Percentiles rank a stretch among this genome's conserved stretches.
These are phyloP conservation scores for Pseudopodoces humilis DNA, from an alignment of 2,113 vertebrate species.

Conservation along the genomic window DNA sequence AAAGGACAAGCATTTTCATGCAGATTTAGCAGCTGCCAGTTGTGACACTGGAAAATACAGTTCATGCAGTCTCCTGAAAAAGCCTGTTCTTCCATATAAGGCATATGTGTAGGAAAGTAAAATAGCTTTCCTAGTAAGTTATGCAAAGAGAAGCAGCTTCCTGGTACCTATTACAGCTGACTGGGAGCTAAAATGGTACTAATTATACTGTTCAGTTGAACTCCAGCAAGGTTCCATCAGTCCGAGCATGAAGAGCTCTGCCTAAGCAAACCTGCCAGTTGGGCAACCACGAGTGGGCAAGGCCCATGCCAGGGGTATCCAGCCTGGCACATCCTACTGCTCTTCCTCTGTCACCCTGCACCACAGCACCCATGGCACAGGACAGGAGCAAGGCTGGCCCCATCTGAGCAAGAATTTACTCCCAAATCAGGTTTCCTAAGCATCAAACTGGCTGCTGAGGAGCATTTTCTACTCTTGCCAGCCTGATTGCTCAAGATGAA, in stretches of 20 bases:
- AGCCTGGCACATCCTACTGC: not conserved
- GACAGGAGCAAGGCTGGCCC: not conserved
- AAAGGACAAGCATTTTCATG: not conserved
- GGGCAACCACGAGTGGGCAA: fast-evolving
- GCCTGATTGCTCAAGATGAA: slow-evolving; percentile 5
- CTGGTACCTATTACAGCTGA: not conserved
- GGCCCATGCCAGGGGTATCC: too few relatives aligned
- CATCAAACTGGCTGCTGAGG: not conserved
- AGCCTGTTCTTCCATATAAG: not conserved
- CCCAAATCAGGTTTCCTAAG: not conserved
- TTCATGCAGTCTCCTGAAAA: not conserved
- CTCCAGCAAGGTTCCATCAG: not conserved
- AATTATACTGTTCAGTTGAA: not conserved
- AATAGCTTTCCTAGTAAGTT: not conserved
- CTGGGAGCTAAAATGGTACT: not conserved
- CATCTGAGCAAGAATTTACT: fast-evolving
- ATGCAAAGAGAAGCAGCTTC: not conserved
- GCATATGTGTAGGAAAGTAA: not conserved
- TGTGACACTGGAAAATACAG: not conserved
- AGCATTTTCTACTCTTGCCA: not conserved
- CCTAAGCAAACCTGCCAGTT: fast-evolving
- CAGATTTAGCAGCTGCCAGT: not conserved
- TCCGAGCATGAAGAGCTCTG: not conserved
- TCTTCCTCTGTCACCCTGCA: not conserved
- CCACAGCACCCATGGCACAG: fast-evolving